Conservation (phyloP, 2,113 vertebrate species). For the Hippolais icterina region DNA sequence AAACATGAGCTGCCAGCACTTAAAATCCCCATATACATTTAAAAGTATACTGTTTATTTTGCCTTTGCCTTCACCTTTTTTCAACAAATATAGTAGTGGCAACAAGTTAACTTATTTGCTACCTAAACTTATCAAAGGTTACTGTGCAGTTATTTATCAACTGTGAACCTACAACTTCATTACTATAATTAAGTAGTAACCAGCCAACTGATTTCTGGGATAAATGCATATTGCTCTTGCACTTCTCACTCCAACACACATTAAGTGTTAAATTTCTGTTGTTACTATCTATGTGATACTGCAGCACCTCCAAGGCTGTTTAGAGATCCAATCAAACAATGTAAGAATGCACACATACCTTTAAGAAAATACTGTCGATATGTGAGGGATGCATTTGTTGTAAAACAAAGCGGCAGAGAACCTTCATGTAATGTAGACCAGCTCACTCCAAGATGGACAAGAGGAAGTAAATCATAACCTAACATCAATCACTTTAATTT, state of each 20-base stretch:
- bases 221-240: background rate
- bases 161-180: background rate
- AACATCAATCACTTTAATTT: background rate
- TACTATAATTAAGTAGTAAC: background rate
- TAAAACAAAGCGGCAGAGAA: background rate
- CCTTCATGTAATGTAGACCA: background rate
- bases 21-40: background rate
- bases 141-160: background rate
- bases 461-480: background rate
- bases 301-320: background rate
- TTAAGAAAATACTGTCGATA: background rate
- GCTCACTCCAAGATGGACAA: background rate
- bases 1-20: background rate
- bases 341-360: background rate
- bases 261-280: background rate
- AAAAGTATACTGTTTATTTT: background rate
- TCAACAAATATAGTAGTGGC: background rate
- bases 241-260: background rate
- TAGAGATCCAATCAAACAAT: background rate
- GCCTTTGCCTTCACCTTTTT: background rate
- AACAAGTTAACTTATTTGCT: background rate
- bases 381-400: background rate
- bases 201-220: background rate
- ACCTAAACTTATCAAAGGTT: constrained; percentile 7
- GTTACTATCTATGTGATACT: background rate